Conservation (phyloP, 2,113 vertebrate genomes). For the Cichladusa arquata region DNA sequence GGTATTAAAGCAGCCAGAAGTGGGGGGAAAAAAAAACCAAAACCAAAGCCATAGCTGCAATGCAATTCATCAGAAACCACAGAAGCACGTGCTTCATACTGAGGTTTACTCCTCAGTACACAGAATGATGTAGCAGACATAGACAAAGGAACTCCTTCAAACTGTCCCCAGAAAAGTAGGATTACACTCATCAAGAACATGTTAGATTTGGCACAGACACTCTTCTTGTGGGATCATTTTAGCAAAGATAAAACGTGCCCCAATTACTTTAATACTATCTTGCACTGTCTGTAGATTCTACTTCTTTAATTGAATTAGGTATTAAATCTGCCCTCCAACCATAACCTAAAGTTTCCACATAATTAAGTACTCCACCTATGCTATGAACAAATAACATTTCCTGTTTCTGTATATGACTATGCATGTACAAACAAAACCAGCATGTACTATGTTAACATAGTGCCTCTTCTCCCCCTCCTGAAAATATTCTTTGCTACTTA, state of each 20-base stretch:
- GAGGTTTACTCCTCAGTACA: neutral
- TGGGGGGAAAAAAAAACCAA: neutral
- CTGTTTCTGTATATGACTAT: neutral
- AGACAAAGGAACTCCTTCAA: neutral
- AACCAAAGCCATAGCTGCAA: neutral
- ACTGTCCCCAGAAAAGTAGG: neutral
- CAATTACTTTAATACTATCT: neutral
- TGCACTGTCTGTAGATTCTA: neutral
- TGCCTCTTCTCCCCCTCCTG: neutral
- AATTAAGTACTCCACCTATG: neutral
- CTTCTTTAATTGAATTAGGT: neutral
- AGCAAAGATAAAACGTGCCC: neutral
- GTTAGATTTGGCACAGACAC: neutral
- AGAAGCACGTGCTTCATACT: neutral
- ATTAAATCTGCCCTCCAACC: neutral
- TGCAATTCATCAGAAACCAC: neutral
- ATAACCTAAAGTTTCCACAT: neutral
- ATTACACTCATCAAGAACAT: neutral
- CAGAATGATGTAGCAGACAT: neutral
- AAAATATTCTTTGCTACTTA: neutral
- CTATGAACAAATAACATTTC: neutral
- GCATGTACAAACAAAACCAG: neutral
- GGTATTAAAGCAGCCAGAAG: neutral
- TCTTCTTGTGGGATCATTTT: neutral
- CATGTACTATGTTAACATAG: neutral